Evolutionary conservation across 1,140 invertebrate species (phyloP).

Genomic region (Procambarus clarkii): DNA sequence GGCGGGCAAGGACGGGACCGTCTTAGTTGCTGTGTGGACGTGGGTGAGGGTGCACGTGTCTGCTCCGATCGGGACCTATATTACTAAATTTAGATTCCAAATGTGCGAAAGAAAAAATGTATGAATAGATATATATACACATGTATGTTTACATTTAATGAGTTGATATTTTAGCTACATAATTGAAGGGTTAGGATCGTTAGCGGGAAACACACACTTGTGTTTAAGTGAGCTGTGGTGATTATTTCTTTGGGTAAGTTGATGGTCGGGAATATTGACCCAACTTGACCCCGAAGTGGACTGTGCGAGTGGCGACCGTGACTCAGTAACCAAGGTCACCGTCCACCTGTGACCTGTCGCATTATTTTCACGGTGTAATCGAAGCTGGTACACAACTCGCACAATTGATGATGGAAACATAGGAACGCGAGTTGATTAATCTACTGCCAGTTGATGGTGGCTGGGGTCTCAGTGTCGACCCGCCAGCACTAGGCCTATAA

Average conservation of each 20-base stretch:
- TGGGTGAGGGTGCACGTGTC: slow-evolving; percentile 47
- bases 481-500: too few species aligned
- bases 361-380: too few species aligned
- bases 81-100: background rate
- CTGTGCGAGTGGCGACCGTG: background rate
- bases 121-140: background rate
- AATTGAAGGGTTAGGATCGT: too few species aligned
- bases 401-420: too few species aligned
- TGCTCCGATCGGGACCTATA: slow-evolving; percentile 27
- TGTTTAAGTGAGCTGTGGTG: background rate
- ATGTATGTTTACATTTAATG: background rate
- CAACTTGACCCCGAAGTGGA: background rate
- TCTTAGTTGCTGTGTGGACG: slow-evolving; percentile 61
- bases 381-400: too few species aligned
- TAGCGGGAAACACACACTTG: too few species aligned
- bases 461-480: too few species aligned
- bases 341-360: background rate
- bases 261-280: slow-evolving; percentile 1
- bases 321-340: background rate
- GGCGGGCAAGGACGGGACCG: slow-evolving; percentile 55
- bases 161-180: background rate
- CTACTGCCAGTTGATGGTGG: too few species aligned
- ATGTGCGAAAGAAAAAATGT: background rate
- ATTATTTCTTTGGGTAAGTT: slow-evolving; percentile 26
- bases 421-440: too few species aligned